Conservation (phyloP, 1,140 invertebrate genomes). For the Pteromalus puparum region DNA sequence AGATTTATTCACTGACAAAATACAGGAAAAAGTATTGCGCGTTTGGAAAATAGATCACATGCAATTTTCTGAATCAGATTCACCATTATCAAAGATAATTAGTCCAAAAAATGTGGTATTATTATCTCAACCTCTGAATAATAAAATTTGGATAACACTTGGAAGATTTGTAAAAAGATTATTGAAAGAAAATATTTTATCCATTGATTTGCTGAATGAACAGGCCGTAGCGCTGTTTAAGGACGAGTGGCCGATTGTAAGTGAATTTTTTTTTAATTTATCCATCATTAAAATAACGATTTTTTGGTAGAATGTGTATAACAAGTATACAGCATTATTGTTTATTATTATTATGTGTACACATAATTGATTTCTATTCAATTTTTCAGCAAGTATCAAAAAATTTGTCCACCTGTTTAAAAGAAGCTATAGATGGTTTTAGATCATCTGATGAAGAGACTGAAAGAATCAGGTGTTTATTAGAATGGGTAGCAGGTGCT, state of each 20-base stretch:
- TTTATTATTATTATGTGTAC: too few relatives aligned
- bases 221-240: constrained; percentile 73
- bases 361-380: neutral
- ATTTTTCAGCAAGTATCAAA: constrained; percentile 50
- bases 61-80: constrained; percentile 56
- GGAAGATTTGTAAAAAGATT: constrained; percentile 67
- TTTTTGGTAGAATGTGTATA: too few relatives aligned
- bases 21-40: constrained; percentile 66
- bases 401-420: constrained; percentile 68
- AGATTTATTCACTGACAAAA: constrained; percentile 62
- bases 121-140: constrained; percentile 62
- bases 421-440: constrained; percentile 63
- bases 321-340: too few relatives aligned
- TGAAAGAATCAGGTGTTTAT: constrained; percentile 65
- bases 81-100: constrained; percentile 65
- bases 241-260: constrained; percentile 72
- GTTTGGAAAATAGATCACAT: constrained; percentile 66
- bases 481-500: constrained; percentile 64
- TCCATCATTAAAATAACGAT: neutral
- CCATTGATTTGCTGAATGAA: constrained; percentile 67
- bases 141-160: constrained; percentile 61
- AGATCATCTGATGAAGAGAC: constrained; percentile 61
- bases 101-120: constrained; percentile 73
- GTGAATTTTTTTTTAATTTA: constrained; percentile 41
- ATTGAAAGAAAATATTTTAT: constrained; percentile 67